Evolutionary conservation across 2,888 invertebrate species (phyloP).

Genomic region (Dioctria linearis): DNA sequence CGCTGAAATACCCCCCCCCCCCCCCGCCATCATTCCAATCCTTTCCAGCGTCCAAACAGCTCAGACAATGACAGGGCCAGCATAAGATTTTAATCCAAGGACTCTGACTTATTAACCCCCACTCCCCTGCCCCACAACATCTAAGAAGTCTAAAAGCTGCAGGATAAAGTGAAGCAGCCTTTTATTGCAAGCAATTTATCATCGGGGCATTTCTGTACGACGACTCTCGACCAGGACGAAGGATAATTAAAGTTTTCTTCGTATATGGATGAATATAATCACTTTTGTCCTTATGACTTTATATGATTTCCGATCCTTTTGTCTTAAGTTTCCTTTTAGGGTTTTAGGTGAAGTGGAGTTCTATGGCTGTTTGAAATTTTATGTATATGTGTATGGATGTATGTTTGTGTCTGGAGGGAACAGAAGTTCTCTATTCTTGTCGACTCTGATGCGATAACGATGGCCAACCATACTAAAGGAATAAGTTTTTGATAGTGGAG

Average conservation of each 20-base stretch:
- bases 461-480: slow-evolving; percentile 34
- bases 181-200: slow-evolving; percentile 52
- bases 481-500: slow-evolving; percentile 29
- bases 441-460: slow-evolving; percentile 40
- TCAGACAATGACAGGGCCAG: slow-evolving; percentile 41
- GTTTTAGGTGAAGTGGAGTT: background rate
- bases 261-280: slow-evolving; percentile 49
- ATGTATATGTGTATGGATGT: slow-evolving; percentile 22
- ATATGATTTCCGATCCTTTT: slow-evolving; percentile 61
- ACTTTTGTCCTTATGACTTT: slow-evolving; percentile 61
- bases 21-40: background rate
- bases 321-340: slow-evolving; percentile 59
- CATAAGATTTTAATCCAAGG: slow-evolving; percentile 46
- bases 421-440: background rate
- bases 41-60: background rate
- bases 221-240: slow-evolving; percentile 16
- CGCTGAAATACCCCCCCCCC: too few species aligned
- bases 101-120: slow-evolving; percentile 51
- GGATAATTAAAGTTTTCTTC: slow-evolving; percentile 52
- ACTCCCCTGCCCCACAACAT: background rate
- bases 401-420: background rate
- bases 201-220: slow-evolving; percentile 27
- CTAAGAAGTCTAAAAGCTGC: slow-evolving; percentile 15
- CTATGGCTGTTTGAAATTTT: background rate
- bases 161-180: slow-evolving; percentile 36